Evolutionary conservation across 2,888 invertebrate species (phyloP).

Genomic region (Strigamia crassipes): DNA sequence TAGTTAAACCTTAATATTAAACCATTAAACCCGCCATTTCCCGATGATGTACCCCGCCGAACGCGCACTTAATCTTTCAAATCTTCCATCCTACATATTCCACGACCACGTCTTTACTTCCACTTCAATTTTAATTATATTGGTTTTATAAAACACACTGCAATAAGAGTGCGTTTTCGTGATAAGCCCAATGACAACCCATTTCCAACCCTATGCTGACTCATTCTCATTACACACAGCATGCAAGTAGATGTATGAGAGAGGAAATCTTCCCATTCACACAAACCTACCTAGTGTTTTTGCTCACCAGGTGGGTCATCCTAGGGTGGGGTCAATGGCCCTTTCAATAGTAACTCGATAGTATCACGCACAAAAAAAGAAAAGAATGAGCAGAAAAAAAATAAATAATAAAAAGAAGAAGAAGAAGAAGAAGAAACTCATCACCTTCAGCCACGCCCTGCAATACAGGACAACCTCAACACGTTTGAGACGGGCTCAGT

Average conservation of each 20-base stretch:
- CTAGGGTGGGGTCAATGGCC: background rate
- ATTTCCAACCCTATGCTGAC: background rate
- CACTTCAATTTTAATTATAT: too few species aligned
- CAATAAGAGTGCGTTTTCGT: slow-evolving; percentile 1
- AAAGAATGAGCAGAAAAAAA: background rate
- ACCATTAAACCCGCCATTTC: too few species aligned
- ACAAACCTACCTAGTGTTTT: background rate
- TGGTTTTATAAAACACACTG: background rate
- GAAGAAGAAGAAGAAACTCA: slow-evolving; percentile 21
- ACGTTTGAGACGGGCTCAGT: background rate
- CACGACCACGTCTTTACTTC: too few species aligned
- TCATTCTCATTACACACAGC: slow-evolving; percentile 16
- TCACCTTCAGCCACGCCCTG: background rate
- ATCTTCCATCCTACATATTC: too few species aligned
- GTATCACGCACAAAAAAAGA: background rate
- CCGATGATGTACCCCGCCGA: too few species aligned
- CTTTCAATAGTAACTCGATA: background rate
- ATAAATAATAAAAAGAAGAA: slow-evolving; percentile 7
- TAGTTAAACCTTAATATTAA: too few species aligned
- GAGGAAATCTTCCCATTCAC: slow-evolving; percentile 5
- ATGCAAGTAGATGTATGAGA: slow-evolving; percentile 3
- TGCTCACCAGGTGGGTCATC: slow-evolving; percentile 5
- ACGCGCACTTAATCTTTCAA: too few species aligned
- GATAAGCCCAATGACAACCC: background rate
- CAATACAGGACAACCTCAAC: background rate